Base-by-base conservation (phyloP, 2,888 invertebrate genomes). In the Phalera bucephala region DNA sequence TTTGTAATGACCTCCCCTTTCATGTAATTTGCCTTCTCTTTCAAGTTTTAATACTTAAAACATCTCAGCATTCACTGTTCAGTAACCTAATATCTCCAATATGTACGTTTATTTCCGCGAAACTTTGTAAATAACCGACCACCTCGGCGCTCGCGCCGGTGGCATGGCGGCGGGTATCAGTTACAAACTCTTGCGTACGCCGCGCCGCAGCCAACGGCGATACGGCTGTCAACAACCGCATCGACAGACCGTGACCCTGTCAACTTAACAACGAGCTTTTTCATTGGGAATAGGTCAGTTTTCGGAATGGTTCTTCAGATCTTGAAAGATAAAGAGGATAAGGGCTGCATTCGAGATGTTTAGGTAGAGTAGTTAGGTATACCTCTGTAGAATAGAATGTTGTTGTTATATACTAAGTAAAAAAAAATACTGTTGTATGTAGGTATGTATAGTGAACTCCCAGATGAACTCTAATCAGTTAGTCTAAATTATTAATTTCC, bases 111-210 rank as follows among this genome's bases (percentile, higher is more conserved):
- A 53, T 57, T 80, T 80, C 81, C 64, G 55, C 69, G 80, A 82
- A 82, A 52, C 60, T 52, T 67, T 66, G 57, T 56, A 68, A 72
- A 71, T 72, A 72, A 46, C 46, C 72, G 80, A 77, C 83, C 79
- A 82, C 80, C 80, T 9, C 66, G 62, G 64, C 55, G 55, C 42
- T 45, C 35, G 40, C 54, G 53, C 36, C 37, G 36, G 31, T 33
- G 46, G 41, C 47, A 14, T 13, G 14, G 52, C 37, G 39, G 35
- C 32, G 40, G 45, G 60, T 80, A 69, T 82, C 80, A 46, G 72
- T 83, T 82, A 69, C 82, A 72, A 37, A n/a, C n/a, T n/a, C n/a
- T n/a, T 45, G 47, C 56, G 51, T 49, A 52, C 59, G 28, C 27
- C 33, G 21, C 33, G 23, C 33, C 33, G 21, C 35, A 34, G 47